Evolutionary conservation across 2,797 vertebrate species (phyloP).

Genomic region (Neosilurus mollespiculum): DNA sequence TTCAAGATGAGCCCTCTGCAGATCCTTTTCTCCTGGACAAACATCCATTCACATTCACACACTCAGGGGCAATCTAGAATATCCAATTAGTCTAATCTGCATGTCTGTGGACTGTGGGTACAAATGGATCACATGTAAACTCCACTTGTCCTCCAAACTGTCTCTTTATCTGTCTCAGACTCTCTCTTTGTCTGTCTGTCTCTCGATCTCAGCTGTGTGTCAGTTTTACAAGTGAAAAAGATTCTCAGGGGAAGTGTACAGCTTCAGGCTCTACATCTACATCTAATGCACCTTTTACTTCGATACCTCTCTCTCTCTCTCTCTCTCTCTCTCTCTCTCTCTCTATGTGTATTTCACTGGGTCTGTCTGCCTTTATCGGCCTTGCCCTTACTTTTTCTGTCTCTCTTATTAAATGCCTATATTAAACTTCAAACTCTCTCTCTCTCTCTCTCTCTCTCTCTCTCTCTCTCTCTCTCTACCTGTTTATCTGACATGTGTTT

Average conservation of each 20-base stretch:
- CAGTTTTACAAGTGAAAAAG: conserved; percentile 56
- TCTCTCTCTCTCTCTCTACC: conserved; percentile 28
- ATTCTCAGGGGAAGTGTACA: conserved; percentile 71
- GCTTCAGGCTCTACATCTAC: conserved; percentile 73
- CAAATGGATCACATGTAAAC: too few relatives aligned
- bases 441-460: conserved; percentile 37
- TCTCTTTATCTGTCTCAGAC: conserved; percentile 36
- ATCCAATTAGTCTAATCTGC: too few relatives aligned
- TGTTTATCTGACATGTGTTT: conserved; percentile 32
- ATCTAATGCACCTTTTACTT: conserved; percentile 56
- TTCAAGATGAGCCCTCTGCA: too few relatives aligned
- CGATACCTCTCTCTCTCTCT: conserved; percentile 4
- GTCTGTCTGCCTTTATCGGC: conserved; percentile 35
- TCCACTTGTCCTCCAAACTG: not conserved
- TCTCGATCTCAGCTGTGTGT: conserved; percentile 59
- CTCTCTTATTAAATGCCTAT: not conserved
- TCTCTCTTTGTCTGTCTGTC: not conserved
- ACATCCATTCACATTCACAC: too few relatives aligned
- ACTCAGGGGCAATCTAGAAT: too few relatives aligned
- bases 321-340: conserved; percentile 22
- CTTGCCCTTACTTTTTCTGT: conserved; percentile 41
- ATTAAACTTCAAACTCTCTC: too few relatives aligned
- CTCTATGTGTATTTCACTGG: conserved; percentile 19
- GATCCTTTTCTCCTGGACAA: too few relatives aligned
- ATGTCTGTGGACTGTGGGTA: too few relatives aligned